Evolutionary conservation across 2,888 invertebrate genomes (phyloP).

Genomic region (Caenorhabditis panamensis): DNA sequence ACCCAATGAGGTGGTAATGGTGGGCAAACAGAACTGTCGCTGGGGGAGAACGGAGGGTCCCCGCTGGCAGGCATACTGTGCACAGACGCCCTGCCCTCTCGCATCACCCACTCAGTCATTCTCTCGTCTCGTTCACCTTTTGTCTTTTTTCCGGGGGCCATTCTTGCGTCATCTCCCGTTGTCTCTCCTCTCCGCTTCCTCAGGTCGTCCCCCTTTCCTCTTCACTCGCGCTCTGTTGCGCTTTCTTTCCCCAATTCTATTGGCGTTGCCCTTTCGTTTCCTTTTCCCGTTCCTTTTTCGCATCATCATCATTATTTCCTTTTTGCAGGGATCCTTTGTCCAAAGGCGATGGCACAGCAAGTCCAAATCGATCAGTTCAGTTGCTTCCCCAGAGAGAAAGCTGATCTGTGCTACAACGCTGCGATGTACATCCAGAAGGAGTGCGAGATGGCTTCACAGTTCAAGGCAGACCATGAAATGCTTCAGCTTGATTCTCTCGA

Average conservation of each 20-base stretch:
- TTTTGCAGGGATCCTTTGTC: slow-evolving; percentile 35
- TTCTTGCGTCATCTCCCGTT: too few species aligned
- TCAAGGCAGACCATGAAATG: neutral
- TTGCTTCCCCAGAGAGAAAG: slow-evolving; percentile 4
- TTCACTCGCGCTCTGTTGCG: neutral
- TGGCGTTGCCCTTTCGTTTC: neutral
- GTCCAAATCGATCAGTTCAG: slow-evolving; percentile 15
- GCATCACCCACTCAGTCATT: neutral
- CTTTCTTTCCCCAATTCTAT: too few species aligned
- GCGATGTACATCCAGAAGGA: neutral
- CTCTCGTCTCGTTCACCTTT: neutral
- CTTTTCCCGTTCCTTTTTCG: slow-evolving; percentile 27
- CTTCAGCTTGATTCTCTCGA: too few species aligned
- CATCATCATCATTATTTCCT: too few species aligned
- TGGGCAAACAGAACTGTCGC: neutral
- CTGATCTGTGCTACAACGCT: neutral
- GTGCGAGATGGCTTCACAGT: neutral
- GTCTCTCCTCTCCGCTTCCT: neutral
- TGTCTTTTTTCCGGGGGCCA: neutral
- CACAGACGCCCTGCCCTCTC: neutral
- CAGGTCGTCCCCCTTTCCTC: neutral
- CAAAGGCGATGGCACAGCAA: slow-evolving; percentile 22
- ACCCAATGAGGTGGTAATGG: neutral
- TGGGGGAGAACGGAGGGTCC: neutral
- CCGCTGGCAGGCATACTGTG: neutral